Conservation (phyloP, 2,797 vertebrate species). For the Rhabdophis nuchalis region DNA sequence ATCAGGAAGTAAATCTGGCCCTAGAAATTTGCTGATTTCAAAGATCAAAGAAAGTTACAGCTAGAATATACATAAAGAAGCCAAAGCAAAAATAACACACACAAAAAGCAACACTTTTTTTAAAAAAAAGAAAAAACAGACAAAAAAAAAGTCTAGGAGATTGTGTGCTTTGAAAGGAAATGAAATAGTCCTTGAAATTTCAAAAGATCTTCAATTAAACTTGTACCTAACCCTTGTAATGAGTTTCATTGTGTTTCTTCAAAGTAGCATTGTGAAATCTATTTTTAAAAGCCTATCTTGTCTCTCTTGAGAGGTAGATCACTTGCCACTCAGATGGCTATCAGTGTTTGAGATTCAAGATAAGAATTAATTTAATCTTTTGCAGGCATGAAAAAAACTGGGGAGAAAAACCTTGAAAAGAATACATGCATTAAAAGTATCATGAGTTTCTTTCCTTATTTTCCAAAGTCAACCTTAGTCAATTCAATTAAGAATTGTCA, state of each 20-base stretch:
- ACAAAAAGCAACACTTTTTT: not conserved
- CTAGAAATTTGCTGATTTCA: not conserved
- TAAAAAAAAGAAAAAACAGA: not conserved
- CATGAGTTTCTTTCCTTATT: not conserved
- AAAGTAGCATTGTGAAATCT: conserved; percentile 23
- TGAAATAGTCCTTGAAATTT: not conserved
- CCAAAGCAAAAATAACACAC: not conserved
- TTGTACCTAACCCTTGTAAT: not conserved
- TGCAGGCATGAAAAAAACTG: conserved; percentile 16
- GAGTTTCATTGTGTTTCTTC: conserved; percentile 14
- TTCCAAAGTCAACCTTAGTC: conserved; percentile 7
- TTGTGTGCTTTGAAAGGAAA: conserved; percentile 6
- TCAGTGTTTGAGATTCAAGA: conserved; percentile 19
- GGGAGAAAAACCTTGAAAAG: conserved; percentile 17
- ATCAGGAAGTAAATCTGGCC: not conserved
- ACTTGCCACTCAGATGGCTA: conserved; percentile 23
- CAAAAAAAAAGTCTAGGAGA: not conserved
- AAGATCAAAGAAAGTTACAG: not conserved
- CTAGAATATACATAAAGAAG: not conserved
- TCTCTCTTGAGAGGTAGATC: not conserved
- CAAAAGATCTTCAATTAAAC: conserved; percentile 9
- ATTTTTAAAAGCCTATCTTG: conserved; percentile 16
- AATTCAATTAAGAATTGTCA: conserved; percentile 36
- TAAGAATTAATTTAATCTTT: conserved; percentile 36
- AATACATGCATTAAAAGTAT: conserved; percentile 7